A percentile compares a stretch with the other conserved stretches of the same genome.
phyloP scores from a whole-genome alignment of 1,140 invertebrate genomes.

The Diabrotica virgifera region DNA sequence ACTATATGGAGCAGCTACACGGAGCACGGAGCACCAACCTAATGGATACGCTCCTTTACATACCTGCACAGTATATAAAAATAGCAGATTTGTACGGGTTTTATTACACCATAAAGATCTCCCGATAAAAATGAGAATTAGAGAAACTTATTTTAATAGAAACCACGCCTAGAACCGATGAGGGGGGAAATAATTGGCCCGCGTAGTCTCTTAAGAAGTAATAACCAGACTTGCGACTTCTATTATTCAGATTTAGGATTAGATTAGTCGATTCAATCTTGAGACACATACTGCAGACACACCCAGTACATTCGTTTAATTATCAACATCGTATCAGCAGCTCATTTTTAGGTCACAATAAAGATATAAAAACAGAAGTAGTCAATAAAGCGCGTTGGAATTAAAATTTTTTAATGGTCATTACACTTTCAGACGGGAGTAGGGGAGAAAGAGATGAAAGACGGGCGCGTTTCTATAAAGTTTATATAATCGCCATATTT shows the following conservation, averaged over 20 bases:
- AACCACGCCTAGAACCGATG: too few species aligned
- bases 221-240: background rate
- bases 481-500: constrained; percentile 22
- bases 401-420: constrained; percentile 20
- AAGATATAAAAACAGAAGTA: constrained; percentile 12
- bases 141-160: too few species aligned
- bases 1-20: too few species aligned
- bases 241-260: background rate
- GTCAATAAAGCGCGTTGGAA: background rate
- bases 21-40: too few species aligned
- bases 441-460: background rate
- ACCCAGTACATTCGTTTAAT: constrained; percentile 11
- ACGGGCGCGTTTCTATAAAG: constrained; percentile 12
- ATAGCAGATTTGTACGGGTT: too few species aligned
- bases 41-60: too few species aligned
- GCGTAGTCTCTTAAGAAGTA: background rate
- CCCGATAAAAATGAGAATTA: too few species aligned
- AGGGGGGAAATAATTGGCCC: too few species aligned
- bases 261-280: background rate
- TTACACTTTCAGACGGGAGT: constrained; percentile 1
- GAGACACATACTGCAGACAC: background rate
- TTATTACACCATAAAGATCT: too few species aligned
- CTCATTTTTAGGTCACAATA: constrained; percentile 13
- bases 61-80: too few species aligned
- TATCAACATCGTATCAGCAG: constrained; percentile 7